Evolutionary conservation across 2,113 vertebrate genomes (phyloP).

Genomic region (Amblyornis subalaris): DNA sequence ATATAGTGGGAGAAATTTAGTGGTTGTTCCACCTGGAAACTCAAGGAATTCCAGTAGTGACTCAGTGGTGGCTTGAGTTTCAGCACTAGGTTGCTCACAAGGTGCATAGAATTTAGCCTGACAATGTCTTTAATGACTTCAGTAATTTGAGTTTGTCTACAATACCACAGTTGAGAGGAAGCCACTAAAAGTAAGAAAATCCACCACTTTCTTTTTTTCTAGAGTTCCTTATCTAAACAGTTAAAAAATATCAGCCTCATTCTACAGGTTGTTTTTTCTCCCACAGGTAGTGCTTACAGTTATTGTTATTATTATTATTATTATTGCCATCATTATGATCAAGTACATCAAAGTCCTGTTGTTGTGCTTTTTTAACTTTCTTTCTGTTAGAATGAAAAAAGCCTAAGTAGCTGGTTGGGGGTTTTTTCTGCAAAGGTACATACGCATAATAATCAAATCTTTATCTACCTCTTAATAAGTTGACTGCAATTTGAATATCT

Average conservation of each 20-base stretch:
- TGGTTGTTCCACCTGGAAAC: neutral
- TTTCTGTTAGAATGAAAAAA: neutral
- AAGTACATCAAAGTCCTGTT: neutral
- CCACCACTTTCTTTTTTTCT: neutral
- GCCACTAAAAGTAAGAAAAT: neutral
- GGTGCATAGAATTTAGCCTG: neutral
- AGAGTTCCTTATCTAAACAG: neutral
- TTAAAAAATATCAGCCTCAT: neutral
- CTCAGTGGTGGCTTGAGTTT: neutral
- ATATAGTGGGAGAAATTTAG: neutral
- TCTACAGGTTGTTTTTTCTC: neutral
- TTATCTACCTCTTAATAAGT: neutral
- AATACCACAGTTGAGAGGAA: neutral
- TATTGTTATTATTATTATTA: neutral
- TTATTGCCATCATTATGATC: neutral
- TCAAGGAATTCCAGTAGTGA: neutral
- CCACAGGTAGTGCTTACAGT: neutral
- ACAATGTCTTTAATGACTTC: neutral
- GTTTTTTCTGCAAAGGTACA: neutral
- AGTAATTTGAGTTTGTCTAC: neutral
- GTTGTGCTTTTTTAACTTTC: neutral
- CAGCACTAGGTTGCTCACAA: neutral
- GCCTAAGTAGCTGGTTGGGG: neutral
- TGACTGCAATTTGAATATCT: neutral
- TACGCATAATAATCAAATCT: neutral